Evolutionary conservation across 2,113 vertebrate genomes (phyloP).

Genomic region (Poeciliopsis retropinna): DNA sequence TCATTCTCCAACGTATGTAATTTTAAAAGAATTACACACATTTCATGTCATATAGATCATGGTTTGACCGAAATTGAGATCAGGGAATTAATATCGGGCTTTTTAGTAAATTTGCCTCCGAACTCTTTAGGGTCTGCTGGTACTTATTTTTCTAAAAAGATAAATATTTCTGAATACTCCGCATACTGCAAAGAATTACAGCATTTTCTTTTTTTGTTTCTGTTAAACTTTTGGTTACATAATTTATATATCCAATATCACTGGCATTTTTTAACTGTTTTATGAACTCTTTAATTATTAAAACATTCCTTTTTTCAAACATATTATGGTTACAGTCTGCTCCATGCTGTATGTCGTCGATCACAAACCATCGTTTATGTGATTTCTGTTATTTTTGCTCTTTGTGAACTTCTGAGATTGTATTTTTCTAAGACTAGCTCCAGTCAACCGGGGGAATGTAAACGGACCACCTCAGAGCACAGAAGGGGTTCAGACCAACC

Average conservation of each 20-base stretch:
- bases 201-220: background rate
- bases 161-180: conserved; percentile 15
- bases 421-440: conserved; percentile 49
- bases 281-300: background rate
- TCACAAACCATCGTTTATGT: conserved; percentile 19
- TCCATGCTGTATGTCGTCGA: conserved; percentile 1
- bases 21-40: background rate
- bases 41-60: conserved; percentile 13
- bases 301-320: conserved; percentile 7
- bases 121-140: conserved; percentile 18
- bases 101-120: conserved; percentile 31
- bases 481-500: conserved; percentile 24
- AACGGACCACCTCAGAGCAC: conserved; percentile 9
- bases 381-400: conserved; percentile 2
- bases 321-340: conserved; percentile 4
- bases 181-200: conserved; percentile 1
- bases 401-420: conserved; percentile 43
- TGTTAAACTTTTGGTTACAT: background rate
- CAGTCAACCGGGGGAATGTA: conserved; percentile 46
- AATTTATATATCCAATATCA: background rate
- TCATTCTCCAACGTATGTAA: background rate
- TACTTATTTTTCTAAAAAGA: conserved; percentile 27
- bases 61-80: conserved; percentile 26
- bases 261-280: background rate
- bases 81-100: conserved; percentile 20